Evolutionary conservation across 2,113 vertebrate genomes (phyloP).

Genomic region (Empidonax alnorum): DNA sequence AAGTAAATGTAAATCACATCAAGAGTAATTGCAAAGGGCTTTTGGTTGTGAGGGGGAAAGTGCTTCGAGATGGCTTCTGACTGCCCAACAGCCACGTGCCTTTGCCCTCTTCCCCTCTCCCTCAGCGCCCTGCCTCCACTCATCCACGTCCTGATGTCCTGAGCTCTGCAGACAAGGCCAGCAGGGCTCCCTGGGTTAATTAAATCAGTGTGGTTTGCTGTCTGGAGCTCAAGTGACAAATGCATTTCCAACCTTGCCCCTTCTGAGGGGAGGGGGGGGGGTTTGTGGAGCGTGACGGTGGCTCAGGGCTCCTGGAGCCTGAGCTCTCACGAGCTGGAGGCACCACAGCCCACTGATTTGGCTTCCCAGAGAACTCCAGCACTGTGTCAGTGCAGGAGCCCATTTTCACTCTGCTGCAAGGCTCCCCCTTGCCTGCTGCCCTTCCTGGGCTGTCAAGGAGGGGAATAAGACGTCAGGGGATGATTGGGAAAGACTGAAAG

Average conservation of each 20-base stretch:
- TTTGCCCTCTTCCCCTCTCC: neutral
- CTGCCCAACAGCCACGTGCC: rapidly evolving
- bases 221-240: conserved; percentile 51
- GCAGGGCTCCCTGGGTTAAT: conserved; percentile 34
- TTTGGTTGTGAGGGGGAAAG: neutral
- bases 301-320: neutral
- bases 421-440: neutral
- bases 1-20: conserved; percentile 53
- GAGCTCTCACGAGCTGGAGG: neutral
- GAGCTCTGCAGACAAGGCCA: neutral
- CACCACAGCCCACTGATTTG: neutral
- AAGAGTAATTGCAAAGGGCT: conserved; percentile 2
- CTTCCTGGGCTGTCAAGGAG: neutral
- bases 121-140: neutral
- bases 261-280: neutral
- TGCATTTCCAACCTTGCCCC: neutral
- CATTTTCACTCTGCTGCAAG: neutral
- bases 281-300: neutral
- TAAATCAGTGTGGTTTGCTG: conserved; percentile 9
- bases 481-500: neutral
- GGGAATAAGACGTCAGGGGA: conserved; percentile 36
- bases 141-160: neutral
- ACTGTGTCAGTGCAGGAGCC: neutral
- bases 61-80: conserved; percentile 19
- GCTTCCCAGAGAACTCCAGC: neutral